Evolutionary conservation across 2,113 vertebrate species (phyloP).

Genomic region (Elephas maximus): DNA sequence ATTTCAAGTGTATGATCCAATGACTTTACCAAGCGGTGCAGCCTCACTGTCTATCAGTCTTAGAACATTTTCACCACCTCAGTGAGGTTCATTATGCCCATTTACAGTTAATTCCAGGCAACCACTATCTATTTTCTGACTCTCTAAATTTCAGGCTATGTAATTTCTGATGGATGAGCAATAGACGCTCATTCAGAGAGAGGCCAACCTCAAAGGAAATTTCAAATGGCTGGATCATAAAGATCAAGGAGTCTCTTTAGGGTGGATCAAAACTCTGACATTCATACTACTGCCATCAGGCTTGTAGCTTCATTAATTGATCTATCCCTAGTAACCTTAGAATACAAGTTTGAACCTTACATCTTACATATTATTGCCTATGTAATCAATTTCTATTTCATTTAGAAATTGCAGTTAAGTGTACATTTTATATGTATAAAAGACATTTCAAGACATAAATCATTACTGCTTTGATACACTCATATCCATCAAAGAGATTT

Average conservation of each 20-base stretch:
- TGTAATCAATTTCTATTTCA: background rate
- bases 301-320: background rate
- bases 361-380: background rate
- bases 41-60: background rate
- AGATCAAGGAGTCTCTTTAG: background rate
- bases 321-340: background rate
- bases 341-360: background rate
- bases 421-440: background rate
- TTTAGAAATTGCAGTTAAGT: background rate
- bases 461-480: background rate
- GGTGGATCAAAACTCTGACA: background rate
- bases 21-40: background rate
- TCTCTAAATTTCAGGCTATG: background rate
- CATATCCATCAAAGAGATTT: background rate
- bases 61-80: background rate
- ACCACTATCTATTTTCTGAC: background rate
- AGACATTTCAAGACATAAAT: background rate
- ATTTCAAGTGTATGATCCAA: background rate
- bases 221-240: background rate
- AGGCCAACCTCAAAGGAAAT: background rate
- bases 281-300: background rate
- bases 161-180: background rate
- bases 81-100: background rate
- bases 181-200: background rate
- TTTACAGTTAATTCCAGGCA: background rate